Conservation (phyloP, 2,113 vertebrate species). For the Silurus glanis region DNA sequence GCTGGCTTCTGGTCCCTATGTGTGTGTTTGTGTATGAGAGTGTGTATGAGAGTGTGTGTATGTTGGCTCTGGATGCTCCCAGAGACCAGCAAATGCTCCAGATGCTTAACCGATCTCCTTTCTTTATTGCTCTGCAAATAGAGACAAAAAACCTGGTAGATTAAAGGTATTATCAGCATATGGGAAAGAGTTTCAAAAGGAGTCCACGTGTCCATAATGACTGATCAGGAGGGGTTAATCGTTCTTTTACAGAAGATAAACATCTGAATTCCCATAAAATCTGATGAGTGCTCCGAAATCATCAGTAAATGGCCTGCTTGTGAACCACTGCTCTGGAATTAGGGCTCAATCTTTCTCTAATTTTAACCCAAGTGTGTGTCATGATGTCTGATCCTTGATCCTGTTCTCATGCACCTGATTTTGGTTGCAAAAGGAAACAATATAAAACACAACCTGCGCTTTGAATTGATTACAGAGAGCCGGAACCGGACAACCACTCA, state of each 20-base stretch:
- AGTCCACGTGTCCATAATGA: background rate
- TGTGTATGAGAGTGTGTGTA: background rate
- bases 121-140: conserved; percentile 22
- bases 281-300: background rate
- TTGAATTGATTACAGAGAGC: background rate
- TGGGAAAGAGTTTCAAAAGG: background rate
- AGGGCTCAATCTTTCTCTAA: background rate
- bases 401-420: background rate
- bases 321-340: background rate
- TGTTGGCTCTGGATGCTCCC: background rate
- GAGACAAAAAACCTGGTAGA: background rate
- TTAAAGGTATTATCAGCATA: background rate
- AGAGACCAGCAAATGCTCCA: conserved; percentile 37
- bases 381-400: background rate
- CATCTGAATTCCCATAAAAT: background rate
- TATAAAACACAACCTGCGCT: background rate
- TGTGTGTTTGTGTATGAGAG: background rate
- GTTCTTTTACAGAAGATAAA: background rate
- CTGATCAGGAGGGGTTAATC: background rate
- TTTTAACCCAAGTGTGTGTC: background rate
- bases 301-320: background rate
- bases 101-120: conserved; percentile 19
- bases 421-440: background rate
- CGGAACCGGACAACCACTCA: background rate
- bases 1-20: conserved; percentile 4